Evolutionary conservation across 2,113 vertebrate species (phyloP).

Genomic region (Arenaria interpres): DNA sequence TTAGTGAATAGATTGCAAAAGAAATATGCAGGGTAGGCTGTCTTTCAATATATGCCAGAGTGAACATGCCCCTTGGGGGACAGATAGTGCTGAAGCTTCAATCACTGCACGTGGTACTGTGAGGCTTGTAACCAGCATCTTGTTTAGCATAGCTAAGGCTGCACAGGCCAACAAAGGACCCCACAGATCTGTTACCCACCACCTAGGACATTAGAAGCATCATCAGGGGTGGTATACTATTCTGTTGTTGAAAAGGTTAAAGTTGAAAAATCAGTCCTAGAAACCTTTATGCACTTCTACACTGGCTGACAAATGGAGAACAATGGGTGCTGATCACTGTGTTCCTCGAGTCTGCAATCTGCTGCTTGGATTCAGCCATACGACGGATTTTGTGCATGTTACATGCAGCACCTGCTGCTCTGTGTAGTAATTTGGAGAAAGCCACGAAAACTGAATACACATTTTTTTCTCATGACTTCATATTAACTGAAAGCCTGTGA

Average conservation of each 20-base stretch:
- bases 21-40: background rate
- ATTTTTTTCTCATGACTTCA: conserved; percentile 70
- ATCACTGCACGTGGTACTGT: fast-evolving
- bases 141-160: background rate
- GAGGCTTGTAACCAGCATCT: background rate
- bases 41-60: background rate
- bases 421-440: background rate
- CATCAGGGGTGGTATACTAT: background rate
- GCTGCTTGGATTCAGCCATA: background rate
- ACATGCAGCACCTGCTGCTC: conserved; percentile 55
- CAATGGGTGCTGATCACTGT: background rate
- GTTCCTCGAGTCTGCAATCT: background rate
- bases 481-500: conserved; percentile 13
- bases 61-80: background rate
- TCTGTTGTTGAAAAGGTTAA: background rate
- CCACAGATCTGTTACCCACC: background rate
- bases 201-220: background rate
- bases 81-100: background rate
- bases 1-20: background rate
- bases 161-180: background rate
- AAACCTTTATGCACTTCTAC: background rate
- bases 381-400: background rate
- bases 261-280: background rate
- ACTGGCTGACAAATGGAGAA: background rate
- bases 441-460: background rate